Evolutionary conservation across 2,113 vertebrate species (phyloP).

Genomic region (Serinus canaria): DNA sequence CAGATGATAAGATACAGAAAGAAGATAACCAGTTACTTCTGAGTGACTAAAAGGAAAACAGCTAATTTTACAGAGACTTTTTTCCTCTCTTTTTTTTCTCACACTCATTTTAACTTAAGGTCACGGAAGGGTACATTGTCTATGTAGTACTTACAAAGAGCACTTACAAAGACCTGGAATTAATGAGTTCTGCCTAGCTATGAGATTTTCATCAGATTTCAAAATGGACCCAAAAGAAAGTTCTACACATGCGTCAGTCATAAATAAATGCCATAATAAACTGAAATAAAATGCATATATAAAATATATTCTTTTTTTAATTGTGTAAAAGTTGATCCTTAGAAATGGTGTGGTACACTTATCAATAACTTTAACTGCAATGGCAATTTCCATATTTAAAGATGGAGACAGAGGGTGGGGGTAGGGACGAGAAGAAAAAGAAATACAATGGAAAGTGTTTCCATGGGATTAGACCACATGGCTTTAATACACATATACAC

Average conservation of each 20-base stretch:
- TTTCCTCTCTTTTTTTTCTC: not conserved
- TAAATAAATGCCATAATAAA: not conserved
- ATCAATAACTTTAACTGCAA: slow-evolving; percentile 31
- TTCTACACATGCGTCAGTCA: not conserved
- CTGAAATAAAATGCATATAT: not conserved
- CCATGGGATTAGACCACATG: slow-evolving; percentile 70
- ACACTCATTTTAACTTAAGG: not conserved
- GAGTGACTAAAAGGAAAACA: not conserved
- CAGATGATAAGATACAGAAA: not conserved
- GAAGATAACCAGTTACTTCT: not conserved
- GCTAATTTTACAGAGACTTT: not conserved
- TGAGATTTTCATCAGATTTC: not conserved
- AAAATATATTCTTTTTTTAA: not conserved
- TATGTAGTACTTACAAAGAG: slow-evolving; percentile 27
- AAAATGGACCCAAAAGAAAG: not conserved
- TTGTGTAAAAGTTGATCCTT: not conserved
- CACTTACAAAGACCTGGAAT: slow-evolving; percentile 14
- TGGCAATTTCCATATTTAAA: slow-evolving; percentile 48
- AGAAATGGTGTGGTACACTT: not conserved
- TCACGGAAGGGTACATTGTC: not conserved
- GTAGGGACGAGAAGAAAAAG: slow-evolving; percentile 16
- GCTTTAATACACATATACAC: slow-evolving; percentile 68
- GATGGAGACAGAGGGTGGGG: not conserved
- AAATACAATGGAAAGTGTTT: slow-evolving; percentile 55
- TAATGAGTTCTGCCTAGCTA: not conserved